These are phyloP conservation scores for Amiota mariae DNA, from an alignment of 2,888 invertebrate genomes.

Conservation along the genomic window DNA sequence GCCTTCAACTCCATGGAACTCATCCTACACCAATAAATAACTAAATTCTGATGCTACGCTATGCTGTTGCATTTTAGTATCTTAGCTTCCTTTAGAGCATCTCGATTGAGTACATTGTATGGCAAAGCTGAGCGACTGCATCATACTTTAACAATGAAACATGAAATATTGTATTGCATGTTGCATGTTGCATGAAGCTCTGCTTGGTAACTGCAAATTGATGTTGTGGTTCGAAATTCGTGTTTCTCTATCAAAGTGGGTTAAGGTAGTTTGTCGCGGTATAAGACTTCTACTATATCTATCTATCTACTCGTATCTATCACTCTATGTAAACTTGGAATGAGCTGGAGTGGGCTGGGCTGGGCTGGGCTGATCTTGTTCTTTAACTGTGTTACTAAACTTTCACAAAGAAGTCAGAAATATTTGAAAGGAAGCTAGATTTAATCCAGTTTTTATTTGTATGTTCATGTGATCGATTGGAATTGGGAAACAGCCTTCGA, in stretches of 20 bases:
- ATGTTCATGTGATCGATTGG: background rate
- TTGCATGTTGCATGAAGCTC: background rate
- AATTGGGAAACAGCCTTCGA: background rate
- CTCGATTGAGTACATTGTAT: background rate
- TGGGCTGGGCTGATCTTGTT: background rate
- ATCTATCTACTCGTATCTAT: too few species aligned
- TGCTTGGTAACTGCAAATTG: background rate
- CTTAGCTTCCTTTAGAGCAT: background rate
- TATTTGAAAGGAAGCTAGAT: slow-evolving; percentile 41
- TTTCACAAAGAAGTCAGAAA: slow-evolving; percentile 27
- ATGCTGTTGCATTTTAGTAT: background rate
- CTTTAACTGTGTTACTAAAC: background rate
- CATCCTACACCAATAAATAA: background rate
- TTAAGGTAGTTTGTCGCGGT: slow-evolving; percentile 53
- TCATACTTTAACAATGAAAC: background rate
- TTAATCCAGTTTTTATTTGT: slow-evolving; percentile 20
- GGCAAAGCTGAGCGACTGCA: background rate
- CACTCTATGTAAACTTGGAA: background rate
- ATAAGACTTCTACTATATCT: background rate
- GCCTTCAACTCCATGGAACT: background rate
- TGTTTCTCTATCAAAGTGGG: slow-evolving; percentile 48
- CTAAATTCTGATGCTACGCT: background rate
- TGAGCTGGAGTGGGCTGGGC: slow-evolving; percentile 34
- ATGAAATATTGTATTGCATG: background rate
- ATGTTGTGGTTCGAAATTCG: background rate